Conservation (phyloP, 2,888 invertebrate species). For the Druceiella hillmani region DNA sequence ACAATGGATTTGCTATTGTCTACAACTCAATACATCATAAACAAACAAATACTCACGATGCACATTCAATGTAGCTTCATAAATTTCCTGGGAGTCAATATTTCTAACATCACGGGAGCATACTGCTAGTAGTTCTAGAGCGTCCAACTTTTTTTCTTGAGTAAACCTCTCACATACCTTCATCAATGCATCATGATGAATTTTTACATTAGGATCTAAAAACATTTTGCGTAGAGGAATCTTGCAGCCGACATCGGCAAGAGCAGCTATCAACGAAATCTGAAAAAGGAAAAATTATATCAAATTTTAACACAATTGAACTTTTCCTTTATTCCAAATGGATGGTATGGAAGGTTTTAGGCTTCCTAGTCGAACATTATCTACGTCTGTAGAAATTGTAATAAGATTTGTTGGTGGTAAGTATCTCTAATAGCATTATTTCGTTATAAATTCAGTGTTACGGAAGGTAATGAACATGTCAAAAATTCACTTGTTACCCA, state of each 20-base stretch:
- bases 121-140: constrained; percentile 35
- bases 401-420: not conserved
- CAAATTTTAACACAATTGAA: too few species aligned
- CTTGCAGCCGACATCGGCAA: constrained; percentile 50
- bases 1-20: too few species aligned
- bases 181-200: constrained; percentile 47
- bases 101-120: constrained; percentile 34
- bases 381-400: not conserved
- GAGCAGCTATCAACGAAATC: constrained; percentile 44
- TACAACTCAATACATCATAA: too few species aligned
- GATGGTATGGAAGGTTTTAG: too few species aligned
- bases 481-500: too few species aligned
- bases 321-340: not conserved
- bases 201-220: constrained; percentile 47
- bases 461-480: too few species aligned
- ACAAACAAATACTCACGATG: constrained; percentile 40
- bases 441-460: too few species aligned
- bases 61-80: constrained; percentile 45
- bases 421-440: too few species aligned
- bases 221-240: constrained; percentile 46
- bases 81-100: constrained; percentile 37
- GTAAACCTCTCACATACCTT: constrained; percentile 49
- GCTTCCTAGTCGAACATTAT: too few species aligned
- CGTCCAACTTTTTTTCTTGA: constrained; percentile 34
- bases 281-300: constrained; percentile 24